A percentile compares a stretch with the other conserved stretches of the same genome.
These are phyloP conservation scores for Forficula auricularia DNA, from an alignment of 1,140 invertebrate genomes.

Conservation along the genomic window DNA sequence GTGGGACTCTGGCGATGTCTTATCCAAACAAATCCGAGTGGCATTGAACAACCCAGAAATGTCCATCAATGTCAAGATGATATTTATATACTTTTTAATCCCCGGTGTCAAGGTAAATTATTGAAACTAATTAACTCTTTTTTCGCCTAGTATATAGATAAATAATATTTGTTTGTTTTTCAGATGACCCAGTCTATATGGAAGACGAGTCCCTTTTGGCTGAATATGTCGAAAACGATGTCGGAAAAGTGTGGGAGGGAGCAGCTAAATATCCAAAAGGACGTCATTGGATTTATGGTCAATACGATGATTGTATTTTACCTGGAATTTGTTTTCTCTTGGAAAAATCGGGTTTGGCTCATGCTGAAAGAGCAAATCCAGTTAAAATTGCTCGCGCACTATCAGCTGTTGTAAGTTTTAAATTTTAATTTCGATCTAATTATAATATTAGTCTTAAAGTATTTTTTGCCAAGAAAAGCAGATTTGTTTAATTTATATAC, in stretches of 20 bases:
- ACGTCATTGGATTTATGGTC: conserved; percentile 56
- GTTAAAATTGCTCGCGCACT: conserved; percentile 48
- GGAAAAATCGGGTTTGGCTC: conserved; percentile 37
- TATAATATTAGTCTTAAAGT: too few species aligned
- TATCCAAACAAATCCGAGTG: conserved; percentile 35
- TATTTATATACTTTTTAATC: conserved; percentile 67
- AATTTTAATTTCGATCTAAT: too few species aligned
- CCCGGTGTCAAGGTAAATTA: conserved; percentile 53
- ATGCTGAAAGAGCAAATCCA: conserved; percentile 50
- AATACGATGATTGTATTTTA: conserved; percentile 48
- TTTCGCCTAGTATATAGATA: too few species aligned
- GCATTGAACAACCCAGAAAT: conserved; percentile 23
- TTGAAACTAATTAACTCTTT: conserved; percentile 3
- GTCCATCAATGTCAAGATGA: conserved; percentile 34
- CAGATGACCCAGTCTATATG: conserved; percentile 48
- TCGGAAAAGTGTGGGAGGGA: conserved; percentile 59
- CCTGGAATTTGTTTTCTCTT: conserved; percentile 40
- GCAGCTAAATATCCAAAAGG: conserved; percentile 42
- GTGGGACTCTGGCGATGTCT: conserved; percentile 45
- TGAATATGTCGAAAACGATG: conserved; percentile 57
- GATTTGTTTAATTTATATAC: too few species aligned
- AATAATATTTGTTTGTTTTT: conserved; percentile 9
- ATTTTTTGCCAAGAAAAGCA: too few species aligned
- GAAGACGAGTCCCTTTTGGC: conserved; percentile 38
- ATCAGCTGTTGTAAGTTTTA: conserved; percentile 53